These are phyloP conservation scores for Gallinago nigripennis DNA, from an alignment of 2,797 vertebrate genomes.

Conservation along the genomic window DNA sequence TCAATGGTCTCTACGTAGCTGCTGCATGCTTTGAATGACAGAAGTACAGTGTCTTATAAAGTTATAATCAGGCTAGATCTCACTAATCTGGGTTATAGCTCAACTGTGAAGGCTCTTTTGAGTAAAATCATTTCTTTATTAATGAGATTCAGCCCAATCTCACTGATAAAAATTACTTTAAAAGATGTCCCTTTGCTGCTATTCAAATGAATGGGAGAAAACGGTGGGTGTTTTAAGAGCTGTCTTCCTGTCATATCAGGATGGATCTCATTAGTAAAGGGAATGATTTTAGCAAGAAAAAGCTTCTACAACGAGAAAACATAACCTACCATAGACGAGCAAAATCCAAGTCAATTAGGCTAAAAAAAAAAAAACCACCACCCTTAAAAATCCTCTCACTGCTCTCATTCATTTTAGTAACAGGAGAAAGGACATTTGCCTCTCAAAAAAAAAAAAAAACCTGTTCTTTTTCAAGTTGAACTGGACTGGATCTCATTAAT, in stretches of 20 bases:
- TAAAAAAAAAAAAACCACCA: not conserved
- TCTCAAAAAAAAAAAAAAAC: not conserved
- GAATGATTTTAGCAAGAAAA: constrained; percentile 77
- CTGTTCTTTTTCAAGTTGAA: constrained; percentile 46
- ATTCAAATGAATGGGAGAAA: constrained; percentile 80
- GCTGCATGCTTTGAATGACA: not conserved
- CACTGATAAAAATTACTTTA: constrained; percentile 79
- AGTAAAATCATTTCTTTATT: constrained; percentile 81
- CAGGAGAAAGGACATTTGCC: constrained; percentile 50
- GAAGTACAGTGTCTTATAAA: constrained; percentile 60
- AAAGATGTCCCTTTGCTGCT: constrained; percentile 80
- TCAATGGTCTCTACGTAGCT: not conserved
- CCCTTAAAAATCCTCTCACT: constrained; percentile 56
- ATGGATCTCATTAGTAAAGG: constrained; percentile 83
- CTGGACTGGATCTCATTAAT: constrained; percentile 73
- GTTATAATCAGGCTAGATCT: constrained; percentile 73
- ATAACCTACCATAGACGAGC: constrained; percentile 75
- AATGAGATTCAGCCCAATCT: constrained; percentile 80
- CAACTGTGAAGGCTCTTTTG: constrained; percentile 75
- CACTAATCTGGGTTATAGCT: constrained; percentile 76
- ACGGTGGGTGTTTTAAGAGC: constrained; percentile 83
- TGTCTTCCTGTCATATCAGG: constrained; percentile 78
- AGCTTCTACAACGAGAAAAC: constrained; percentile 81
- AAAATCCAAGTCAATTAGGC: constrained; percentile 79
- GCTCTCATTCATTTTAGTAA: constrained; percentile 71